Evolutionary conservation across 1,140 invertebrate genomes (phyloP).

Genomic region (Drosophila tani): DNA sequence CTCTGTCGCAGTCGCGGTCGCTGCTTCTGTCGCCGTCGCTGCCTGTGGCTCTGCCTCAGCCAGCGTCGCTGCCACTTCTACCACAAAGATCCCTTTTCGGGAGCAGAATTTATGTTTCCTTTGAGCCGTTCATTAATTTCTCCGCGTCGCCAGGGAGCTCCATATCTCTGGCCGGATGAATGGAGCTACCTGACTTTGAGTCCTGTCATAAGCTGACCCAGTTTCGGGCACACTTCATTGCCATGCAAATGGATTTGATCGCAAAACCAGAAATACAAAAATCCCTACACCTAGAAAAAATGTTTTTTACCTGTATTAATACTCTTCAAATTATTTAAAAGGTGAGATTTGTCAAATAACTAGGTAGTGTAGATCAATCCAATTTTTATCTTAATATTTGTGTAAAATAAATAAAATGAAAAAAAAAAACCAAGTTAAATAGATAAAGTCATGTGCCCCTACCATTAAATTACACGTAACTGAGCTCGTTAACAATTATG

Average conservation of each 20-base stretch:
- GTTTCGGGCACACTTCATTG: slow-evolving; percentile 35
- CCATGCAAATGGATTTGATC: slow-evolving; percentile 35
- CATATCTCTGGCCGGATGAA: slow-evolving; percentile 8
- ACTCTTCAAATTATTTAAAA: no score
- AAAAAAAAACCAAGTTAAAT: not conserved
- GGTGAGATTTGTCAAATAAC: no score
- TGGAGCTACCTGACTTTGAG: slow-evolving; percentile 25
- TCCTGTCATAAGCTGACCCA: slow-evolving; percentile 53
- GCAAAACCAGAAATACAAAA: slow-evolving; percentile 17
- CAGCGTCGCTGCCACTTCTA: slow-evolving; percentile 23
- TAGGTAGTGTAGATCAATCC: no score
- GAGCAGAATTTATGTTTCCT: slow-evolving; percentile 71
- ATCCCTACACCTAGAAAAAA: slow-evolving; percentile 21
- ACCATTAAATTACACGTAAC: not conserved
- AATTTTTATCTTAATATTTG: no score
- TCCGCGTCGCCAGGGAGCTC: slow-evolving; percentile 19
- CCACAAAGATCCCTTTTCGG: slow-evolving; percentile 54
- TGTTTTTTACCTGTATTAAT: no score
- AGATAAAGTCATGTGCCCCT: not conserved
- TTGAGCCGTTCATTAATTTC: slow-evolving; percentile 41
- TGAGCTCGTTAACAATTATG: no score
- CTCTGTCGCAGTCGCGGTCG: slow-evolving; percentile 14
- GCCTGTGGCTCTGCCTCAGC: slow-evolving; percentile 5
- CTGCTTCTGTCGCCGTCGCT: slow-evolving; percentile 18
- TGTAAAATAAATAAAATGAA: no score